Evolutionary conservation across 2,797 vertebrate species (phyloP).

Genomic region (Odontamblyopus rebecca): DNA sequence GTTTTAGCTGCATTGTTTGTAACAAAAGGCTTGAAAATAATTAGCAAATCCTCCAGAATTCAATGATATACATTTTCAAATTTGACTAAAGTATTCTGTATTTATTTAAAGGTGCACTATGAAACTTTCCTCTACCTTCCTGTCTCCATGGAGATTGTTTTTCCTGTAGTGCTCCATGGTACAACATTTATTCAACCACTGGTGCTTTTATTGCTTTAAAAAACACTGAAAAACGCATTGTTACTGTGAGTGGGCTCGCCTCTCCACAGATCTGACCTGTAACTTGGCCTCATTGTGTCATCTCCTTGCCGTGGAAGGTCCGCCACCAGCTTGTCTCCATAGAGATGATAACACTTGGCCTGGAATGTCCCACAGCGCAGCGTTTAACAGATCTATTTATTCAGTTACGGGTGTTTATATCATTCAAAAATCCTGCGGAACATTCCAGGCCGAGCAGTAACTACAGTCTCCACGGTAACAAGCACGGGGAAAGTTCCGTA

Average conservation of each 20-base stretch:
- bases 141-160: too few relatives aligned
- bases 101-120: not conserved
- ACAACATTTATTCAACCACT: too few relatives aligned
- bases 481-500: not conserved
- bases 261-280: too few relatives aligned
- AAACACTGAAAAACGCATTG: too few relatives aligned
- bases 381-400: not conserved
- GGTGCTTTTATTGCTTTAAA: too few relatives aligned
- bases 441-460: not conserved
- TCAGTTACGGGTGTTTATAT: too few relatives aligned
- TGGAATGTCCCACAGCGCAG: not conserved
- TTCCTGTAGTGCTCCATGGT: too few relatives aligned
- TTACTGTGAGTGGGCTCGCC: too few relatives aligned
- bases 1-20: not conserved
- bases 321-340: too few relatives aligned
- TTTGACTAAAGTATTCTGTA: not conserved
- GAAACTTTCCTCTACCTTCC: not conserved
- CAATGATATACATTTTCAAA: too few relatives aligned
- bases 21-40: not conserved
- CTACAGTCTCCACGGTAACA: not conserved
- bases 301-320: too few relatives aligned
- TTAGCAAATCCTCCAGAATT: not conserved
- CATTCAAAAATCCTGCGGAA: not conserved
- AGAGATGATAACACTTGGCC: not conserved
- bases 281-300: too few relatives aligned